Evolutionary conservation across 2,888 invertebrate genomes (phyloP), one percentile per base, ranked within the genome.

Genomic region (Macrophya alboannulata): DNA sequence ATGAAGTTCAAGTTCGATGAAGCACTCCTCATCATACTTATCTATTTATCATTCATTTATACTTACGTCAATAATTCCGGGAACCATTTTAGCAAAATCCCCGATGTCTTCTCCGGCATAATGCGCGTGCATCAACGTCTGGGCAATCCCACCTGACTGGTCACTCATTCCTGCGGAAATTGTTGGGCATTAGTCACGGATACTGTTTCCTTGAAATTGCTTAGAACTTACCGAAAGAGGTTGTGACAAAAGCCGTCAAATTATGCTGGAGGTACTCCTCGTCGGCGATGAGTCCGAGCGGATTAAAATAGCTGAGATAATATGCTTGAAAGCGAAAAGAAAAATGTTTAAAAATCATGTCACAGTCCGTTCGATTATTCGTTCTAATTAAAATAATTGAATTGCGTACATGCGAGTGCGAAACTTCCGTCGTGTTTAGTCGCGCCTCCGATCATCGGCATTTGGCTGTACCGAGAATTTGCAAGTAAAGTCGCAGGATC

Each of bases 401-500:
- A 86, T 91, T 90, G 1, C 55, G n/a, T 89, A 94, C 95, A 89
- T 86, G 94, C 94, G 82, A 94, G 87, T 21, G 94, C 89, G 88
- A 94, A 94, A n/a, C 94, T 91, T 1, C 95, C 95, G 88, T 95
- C 95, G 87, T 95, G 93, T 87, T 94, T 94, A 0, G 94, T 94
- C 10, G 94, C 93, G 3, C 95, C 95, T 17, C 93, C 93, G 91
- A 95, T 92, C 72, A 94, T 89, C 0, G 94, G 93, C 45, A 95
- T 93, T 87, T 93, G 93, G 1, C 91, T 92, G 85, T 68, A 83
- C 31, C 37, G 12, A 17, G 45, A 91, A 43, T 88, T 86, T 74
- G 86, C 86, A 37, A 90, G 87, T 37, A 87, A 86, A 0, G 86
- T 82, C 37, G 84, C 62, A 5, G 91, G 91, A 82, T 89, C 88